Base-by-base conservation (phyloP, 2,113 vertebrate genomes). In the Cricetomys ansorgei region DNA sequence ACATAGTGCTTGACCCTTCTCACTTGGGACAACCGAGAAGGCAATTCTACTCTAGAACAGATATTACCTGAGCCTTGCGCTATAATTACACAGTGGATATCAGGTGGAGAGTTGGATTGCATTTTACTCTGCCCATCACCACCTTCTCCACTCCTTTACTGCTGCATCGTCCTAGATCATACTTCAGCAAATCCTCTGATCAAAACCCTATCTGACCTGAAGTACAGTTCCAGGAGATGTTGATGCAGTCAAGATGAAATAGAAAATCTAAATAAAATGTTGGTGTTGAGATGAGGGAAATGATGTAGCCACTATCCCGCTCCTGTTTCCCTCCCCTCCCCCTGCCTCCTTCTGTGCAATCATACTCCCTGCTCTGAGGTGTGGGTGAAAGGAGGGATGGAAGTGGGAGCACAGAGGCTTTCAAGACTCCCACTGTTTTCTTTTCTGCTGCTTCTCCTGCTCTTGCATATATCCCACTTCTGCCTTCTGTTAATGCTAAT, bases 401-500 rank as follows among this genome's bases (percentile, higher is more conserved):
- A 86, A 37, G 1, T 37, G n/a, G 50, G 50, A 17, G 3, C 75
- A 72, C 13, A 85, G 53, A 21, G 53, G 40, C 79, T 86, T 27
- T 69, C 50, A 73, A 70, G 29, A 29, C 64, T n/a, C 67, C 40
- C 34, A 15, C 1, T 2, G 37, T n/a, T 89, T 89, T 76, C 69
- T 96, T 91, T 45, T 94, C 75, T 64, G n/a, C 53, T 73, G 59
- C 50, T 88, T 48, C 7, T 80, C 45, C n/a, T 93, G 57, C 21
- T 91, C 48, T 73, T 76, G 11, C 27, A 64, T 77, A 93, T 50
- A 40, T 29, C 64, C 55, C 45, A 53, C n/a, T n/a, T 91, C 57
- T 96, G 89, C 91, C 96, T 96, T 96, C 95, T 96, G 92, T 94
- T 97, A 96, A 72, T 94, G 87, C 88, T 90, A 94, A 97, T 94